These are phyloP conservation scores for Hystrix brachyura DNA, from an alignment of 2,113 vertebrate genomes.

Conservation along the genomic window DNA sequence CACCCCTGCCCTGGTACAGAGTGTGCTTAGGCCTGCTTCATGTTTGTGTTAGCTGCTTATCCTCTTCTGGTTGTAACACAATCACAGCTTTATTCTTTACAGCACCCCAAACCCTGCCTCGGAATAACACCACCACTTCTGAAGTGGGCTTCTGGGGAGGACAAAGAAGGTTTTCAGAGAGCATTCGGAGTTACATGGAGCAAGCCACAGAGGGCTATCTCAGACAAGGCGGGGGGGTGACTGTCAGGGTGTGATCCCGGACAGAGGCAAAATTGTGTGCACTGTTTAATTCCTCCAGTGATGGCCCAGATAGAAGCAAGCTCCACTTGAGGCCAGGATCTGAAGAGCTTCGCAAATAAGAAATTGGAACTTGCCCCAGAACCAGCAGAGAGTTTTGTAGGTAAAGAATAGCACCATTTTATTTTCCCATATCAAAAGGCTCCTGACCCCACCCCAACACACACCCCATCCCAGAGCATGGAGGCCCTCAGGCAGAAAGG, in stretches of 20 bases:
- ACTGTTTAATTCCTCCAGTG: slow-evolving; percentile 42
- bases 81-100: slow-evolving; percentile 80
- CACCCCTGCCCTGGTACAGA: slow-evolving; percentile 69
- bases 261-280: slow-evolving; percentile 70
- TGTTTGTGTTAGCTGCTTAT: slow-evolving; percentile 77
- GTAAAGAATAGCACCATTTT: background rate
- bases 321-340: slow-evolving; percentile 49
- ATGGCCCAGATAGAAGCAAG: slow-evolving; percentile 51
- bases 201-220: slow-evolving; percentile 62
- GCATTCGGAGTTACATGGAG: slow-evolving; percentile 58
- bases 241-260: background rate
- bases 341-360: slow-evolving; percentile 65
- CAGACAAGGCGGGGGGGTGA: slow-evolving; percentile 23
- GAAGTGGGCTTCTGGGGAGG: slow-evolving; percentile 68
- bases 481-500: background rate
- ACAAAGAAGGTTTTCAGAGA: slow-evolving; percentile 82
- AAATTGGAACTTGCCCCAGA: slow-evolving; percentile 56
- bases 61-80: slow-evolving; percentile 67
- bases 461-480: background rate
- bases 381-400: background rate
- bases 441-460: background rate
- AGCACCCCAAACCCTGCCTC: slow-evolving; percentile 69
- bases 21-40: slow-evolving; percentile 66
- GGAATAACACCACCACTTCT: slow-evolving; percentile 75
- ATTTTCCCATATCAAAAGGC: background rate